Evolutionary conservation across 2,113 vertebrate genomes (phyloP), one percentile per base, ranked within the genome.

Genomic region (Damaliscus lunatus): DNA sequence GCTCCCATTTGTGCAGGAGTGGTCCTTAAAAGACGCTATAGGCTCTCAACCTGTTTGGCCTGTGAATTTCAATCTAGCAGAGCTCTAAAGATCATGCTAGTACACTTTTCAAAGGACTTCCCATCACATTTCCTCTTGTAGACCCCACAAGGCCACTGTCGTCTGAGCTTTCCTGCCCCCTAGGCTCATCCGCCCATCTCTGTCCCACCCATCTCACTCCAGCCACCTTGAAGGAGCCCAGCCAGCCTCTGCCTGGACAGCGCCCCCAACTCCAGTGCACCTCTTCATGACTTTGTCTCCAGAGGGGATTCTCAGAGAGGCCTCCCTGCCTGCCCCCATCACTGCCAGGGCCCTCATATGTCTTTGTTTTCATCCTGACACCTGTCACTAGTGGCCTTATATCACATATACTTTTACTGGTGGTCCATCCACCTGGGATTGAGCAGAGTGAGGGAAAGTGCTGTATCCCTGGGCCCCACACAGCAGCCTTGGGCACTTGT

Each of bases 231-330:
- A 27, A 64, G 57, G 43, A 91, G 11, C 7, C 50, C 15, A 33
- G 23, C 21, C 17, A 17, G 13, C 36, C 52, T 71, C 52, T 46
- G n/a, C 40, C 52, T 31, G 15, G 62, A 80, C n/a, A 4, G 52
- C 2, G 6, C 8, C 5, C 60, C 5, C 0, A 3, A 3, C 10
- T 43, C 40, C 40, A 14, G 2, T 43, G 23, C 2, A 11, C 17
- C 16, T 43, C 60, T 13, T 33, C 3, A 7, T n/a, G 50, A 15
- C 82, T 29, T 40, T 15, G 3, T 74, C 46, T 74, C 62, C 14
- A 5, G 2, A 33, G 23, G 62, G 11, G 1, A 43, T 62, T 67
- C 81, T 48, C 60, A 29, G 52, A 48, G 25, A 10, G 15, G 25
- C 10, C 87, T 4, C 4, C 16, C 36, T 13, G 7, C 71, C 53